Conservation (phyloP, 2,888 invertebrate species). For the Lypha dubia region DNA sequence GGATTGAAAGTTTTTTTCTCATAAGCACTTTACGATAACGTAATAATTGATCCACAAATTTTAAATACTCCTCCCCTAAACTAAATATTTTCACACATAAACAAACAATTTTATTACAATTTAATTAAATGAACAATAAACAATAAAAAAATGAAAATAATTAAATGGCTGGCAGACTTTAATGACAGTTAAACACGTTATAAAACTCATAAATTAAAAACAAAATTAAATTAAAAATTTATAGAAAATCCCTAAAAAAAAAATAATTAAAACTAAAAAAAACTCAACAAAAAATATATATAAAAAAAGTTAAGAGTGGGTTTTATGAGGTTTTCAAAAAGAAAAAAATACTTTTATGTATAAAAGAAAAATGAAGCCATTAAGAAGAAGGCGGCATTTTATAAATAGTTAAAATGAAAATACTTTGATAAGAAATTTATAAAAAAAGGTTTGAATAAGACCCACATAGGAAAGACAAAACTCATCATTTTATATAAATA, state of each 20-base stretch:
- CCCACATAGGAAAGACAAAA: conserved; percentile 44
- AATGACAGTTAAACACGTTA: conserved; percentile 70
- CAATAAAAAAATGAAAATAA: conserved; percentile 56
- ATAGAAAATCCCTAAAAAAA: conserved; percentile 25
- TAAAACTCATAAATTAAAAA: conserved; percentile 73
- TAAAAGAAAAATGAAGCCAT: conserved; percentile 12
- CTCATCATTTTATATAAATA: conserved; percentile 1
- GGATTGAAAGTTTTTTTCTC: background rate
- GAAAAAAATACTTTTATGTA: too few relatives aligned
- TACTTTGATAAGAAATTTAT: conserved; percentile 65
- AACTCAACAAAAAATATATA: conserved; percentile 22
- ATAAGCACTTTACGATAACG: background rate
- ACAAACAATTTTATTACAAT: conserved; percentile 28
- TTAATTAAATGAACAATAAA: conserved; percentile 40
- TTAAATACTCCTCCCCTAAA: conserved; percentile 10
- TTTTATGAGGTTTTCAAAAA: conserved; percentile 58
- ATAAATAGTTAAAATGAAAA: conserved; percentile 47
- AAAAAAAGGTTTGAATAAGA: conserved; percentile 45
- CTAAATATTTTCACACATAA: conserved; percentile 36
- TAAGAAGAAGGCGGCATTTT: conserved; percentile 52
- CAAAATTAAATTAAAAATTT: conserved; percentile 36
- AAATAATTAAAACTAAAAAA: conserved; percentile 37
- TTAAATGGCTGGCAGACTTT: conserved; percentile 69
- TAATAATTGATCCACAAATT: background rate
- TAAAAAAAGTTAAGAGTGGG: conserved; percentile 54